Base-by-base conservation (phyloP, 2,888 invertebrate species). In the Chymomyza procnemis region DNA sequence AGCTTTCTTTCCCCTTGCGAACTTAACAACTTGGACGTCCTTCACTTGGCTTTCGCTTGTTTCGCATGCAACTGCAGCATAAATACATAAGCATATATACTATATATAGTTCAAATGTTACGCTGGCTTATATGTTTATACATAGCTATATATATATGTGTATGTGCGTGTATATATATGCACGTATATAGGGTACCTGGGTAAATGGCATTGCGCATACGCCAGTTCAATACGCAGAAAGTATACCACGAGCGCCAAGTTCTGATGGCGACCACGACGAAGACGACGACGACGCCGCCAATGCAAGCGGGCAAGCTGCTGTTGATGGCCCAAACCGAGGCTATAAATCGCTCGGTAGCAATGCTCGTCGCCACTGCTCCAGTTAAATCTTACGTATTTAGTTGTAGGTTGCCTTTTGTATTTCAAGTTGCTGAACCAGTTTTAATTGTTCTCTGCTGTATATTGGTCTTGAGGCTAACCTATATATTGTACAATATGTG, bases 171-270 rank as follows among this genome's bases (percentile, higher is more conserved):
- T 16, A 14, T 5, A 48, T 16, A 48, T 48, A 48, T 16, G 4
- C 2, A 48, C 16, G 18, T 19, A 18, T 26, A 19, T 18, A 52
- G 18, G 19, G 54, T 54, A 50, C 12, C 34, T 41, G 62, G 76
- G 69, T 66, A 79, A 82, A 80, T 80, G 80, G 82, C 81, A 80
- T 68, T 69, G 80, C 80, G 79, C 79, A 83, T 60, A 71, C 74
- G 79, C 76, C 34, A 41, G 34, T 41, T 41, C 34, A 41, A 41
- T 12, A 41, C 34, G 34, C 34, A 41, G 34, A 41, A 41, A 41
- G 9, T 41, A 41, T 12, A 41, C 34, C 3, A 41, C 34, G 34
- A 41, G 34, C 9, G 34, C 34, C 9, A 41, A 6, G 26, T 8
- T 12, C n/a, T n/a, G n/a, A n/a, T n/a, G n/a, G n/a, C n/a, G n/a